Base-by-base conservation (phyloP, 2,888 invertebrate genomes). In the Cataglyphis rosenhaueri region DNA sequence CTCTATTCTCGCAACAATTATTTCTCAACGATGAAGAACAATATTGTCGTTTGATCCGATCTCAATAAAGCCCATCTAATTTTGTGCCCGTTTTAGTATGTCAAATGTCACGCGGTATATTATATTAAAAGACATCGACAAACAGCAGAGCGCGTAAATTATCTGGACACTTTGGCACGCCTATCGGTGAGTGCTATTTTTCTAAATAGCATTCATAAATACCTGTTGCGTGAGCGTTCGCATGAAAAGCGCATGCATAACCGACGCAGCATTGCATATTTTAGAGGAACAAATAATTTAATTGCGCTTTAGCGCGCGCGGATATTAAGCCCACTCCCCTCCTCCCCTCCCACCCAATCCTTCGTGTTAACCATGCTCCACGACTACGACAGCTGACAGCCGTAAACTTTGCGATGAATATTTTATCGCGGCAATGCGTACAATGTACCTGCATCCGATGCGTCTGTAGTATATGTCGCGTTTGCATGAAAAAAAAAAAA, bases 211-310 rank as follows among this genome's bases (percentile, higher is more conserved):
- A 78, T 71, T 83, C 81, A 64, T 65, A 61, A 83, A 59, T 87
- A 87, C 87, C 87, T 87, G 87, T 87, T 87, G 87, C 87, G 84
- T 68, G 78, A 57, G 68, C 35, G 44, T 59, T 79, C 66, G 32
- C 74, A 44, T 44, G 74, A 66, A 75, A 88, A 76, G 68, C 82
- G 82, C 76, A 81, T 87, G 84, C 84, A 86, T 87, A 88, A 87
- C 86, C 82, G 76, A 86, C 76, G 68, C 62, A 57, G 18, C 38
- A 38, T 35, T 55, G 82, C 81, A 68, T 82, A 84, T 74, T 82
- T 78, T 59, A 70, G 78, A 75, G 84, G 82, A 84, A 86, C 88
- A 86, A 88, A 86, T 86, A 84, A 87, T 84, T 81, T 82, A 79
- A 79, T 79, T 79, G 78, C 59, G 73, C 78, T 79, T 79, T 73